Evolutionary conservation across 2,888 invertebrate species (phyloP), one percentile per base, ranked within the genome.

Genomic region (Lymantria monacha): DNA sequence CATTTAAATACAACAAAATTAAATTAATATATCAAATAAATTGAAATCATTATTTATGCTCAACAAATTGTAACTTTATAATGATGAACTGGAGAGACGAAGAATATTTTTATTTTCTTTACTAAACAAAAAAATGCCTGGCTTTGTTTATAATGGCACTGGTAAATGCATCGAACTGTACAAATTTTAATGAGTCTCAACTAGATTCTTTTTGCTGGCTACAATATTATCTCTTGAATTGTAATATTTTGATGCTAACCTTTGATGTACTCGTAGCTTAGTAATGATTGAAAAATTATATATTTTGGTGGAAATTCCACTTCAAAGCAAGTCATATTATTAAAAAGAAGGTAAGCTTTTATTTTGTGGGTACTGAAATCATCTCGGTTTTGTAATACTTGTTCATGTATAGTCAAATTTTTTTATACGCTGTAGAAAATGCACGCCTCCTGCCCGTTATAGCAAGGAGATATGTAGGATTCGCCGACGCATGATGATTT

Each of bases 121-220:
- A 47, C 47, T 55, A 49, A 59, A 53, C 48, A 49, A 42, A 55
- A 50, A 44, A n/a, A n/a, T n/a, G 33, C 44, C 5, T 7, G 10
- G 49, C 54, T 59, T 76, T 81, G 78, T 79, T 73, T 72, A 70
- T 67, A 71, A 69, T 68, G 60, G 63, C 68, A 66, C 83, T 85
- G 61, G 60, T 68, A 57, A 73, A 80, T 65, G 72, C 84, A 85
- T 75, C 70, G 79, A 74, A 53, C 76, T 74, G 78, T 76, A 72
- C 72, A 79, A 80, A 85, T 84, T 87, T 87, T 87, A 87, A 87
- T 83, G 87, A 87, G 82, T 76, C 71, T 68, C 60, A 72, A 67
- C 68, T 63, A 69, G 63, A 72, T 57, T 38, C 52, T 42, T 41
- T 52, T 49, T 46, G 38, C 13, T 12, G 31, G 33, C 42, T 48